phyloP scores from a whole-genome alignment of 2,888 invertebrate genomes.

The Steinernema scapterisci region DNA sequence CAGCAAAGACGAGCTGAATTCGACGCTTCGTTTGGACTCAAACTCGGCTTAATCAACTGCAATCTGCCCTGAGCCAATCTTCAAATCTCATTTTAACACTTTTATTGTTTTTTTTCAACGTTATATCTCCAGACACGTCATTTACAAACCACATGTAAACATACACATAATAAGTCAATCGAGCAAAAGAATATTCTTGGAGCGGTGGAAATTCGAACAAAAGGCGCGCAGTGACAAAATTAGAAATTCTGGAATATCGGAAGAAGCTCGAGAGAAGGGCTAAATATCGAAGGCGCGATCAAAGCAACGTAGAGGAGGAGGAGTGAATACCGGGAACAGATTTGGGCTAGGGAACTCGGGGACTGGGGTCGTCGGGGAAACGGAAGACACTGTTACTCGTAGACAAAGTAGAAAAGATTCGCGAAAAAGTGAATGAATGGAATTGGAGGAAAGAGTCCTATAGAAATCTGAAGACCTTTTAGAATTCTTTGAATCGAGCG shows the following conservation, averaged over 20 bases:
- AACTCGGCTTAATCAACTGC: no score
- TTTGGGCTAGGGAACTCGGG: no score
- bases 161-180: conserved; percentile 20
- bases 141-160: conserved; percentile 20
- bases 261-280: neutral
- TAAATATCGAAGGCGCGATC: neutral
- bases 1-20: no score
- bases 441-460: neutral
- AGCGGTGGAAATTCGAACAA: neutral
- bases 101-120: conserved; percentile 6
- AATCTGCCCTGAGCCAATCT: no score
- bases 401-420: neutral
- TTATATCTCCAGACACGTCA: conserved; percentile 25
- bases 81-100: conserved; percentile 3
- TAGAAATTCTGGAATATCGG: conserved; percentile 1
- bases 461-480: conserved; percentile 22
- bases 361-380: no score
- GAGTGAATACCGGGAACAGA: neutral
- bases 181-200: neutral
- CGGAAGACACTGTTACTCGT: conserved; percentile 5
- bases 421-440: neutral
- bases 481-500: neutral
- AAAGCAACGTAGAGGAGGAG: neutral
- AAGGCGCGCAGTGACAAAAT: conserved; percentile 12
- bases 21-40: no score